These are phyloP conservation scores for Pomatorhinus ruficollis DNA, from an alignment of 2,113 vertebrate genomes.

Conservation along the genomic window DNA sequence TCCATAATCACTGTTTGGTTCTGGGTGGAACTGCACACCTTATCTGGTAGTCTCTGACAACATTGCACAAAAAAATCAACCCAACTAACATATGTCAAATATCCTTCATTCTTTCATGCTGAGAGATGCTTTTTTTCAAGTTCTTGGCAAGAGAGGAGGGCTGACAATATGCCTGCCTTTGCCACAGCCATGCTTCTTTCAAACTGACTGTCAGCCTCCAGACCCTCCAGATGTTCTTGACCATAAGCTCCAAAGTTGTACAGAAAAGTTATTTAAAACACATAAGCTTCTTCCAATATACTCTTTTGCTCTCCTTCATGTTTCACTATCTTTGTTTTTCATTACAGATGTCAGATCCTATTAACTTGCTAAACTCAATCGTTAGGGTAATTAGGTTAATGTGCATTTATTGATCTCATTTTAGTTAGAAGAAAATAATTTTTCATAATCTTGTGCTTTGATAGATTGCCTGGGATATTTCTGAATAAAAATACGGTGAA, in stretches of 20 bases:
- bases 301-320: neutral
- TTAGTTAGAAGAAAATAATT: neutral
- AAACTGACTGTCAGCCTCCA: neutral
- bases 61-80: neutral
- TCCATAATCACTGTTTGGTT: neutral
- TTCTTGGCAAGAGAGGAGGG: neutral
- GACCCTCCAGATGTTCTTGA: neutral
- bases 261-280: neutral
- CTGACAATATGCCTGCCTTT: neutral
- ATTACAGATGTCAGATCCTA: neutral
- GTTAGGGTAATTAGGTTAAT: conserved; percentile 12
- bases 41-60: neutral
- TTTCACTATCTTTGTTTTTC: neutral
- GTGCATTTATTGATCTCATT: neutral
- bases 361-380: neutral
- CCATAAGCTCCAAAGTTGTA: neutral
- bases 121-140: neutral
- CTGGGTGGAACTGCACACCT: neutral
- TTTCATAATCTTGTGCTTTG: neutral
- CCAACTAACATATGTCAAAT: neutral
- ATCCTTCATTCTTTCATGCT: neutral
- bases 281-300: neutral
- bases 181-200: neutral
- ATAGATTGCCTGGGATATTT: neutral
- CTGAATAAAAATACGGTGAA: neutral